phyloP scores from a whole-genome alignment of 1,140 invertebrate species.

The Diorhabda elongata region DNA sequence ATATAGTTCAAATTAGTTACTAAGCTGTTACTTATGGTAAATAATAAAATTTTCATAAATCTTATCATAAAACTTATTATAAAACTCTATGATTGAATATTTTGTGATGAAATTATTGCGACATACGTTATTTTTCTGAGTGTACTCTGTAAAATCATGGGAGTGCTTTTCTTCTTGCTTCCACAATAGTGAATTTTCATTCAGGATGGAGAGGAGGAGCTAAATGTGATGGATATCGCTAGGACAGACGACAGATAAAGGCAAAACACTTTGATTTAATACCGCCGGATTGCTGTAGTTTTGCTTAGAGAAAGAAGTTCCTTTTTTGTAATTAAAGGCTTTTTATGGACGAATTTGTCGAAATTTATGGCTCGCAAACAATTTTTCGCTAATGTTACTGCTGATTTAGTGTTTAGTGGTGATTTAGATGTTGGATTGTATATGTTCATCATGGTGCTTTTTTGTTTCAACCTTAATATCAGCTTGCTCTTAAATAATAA shows the following conservation, averaged over 20 bases:
- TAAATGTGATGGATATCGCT: conserved; percentile 36
- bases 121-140: background rate
- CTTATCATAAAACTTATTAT: no score
- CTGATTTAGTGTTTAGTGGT: conserved; percentile 13
- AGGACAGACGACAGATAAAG: conserved; percentile 44
- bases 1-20: no score
- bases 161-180: conserved; percentile 3
- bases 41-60: no score
- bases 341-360: conserved; percentile 37
- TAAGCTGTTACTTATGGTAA: no score
- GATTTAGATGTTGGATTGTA: conserved; percentile 7
- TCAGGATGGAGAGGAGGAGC: conserved; percentile 37
- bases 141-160: background rate
- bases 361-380: conserved; percentile 38
- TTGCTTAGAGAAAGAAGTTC: conserved; percentile 42
- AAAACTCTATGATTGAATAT: no score
- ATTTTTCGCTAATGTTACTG: conserved; percentile 27
- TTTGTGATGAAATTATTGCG: no score
- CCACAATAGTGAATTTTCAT: conserved; percentile 12
- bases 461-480: conserved; percentile 3
- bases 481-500: background rate
- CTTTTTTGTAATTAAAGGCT: conserved; percentile 43
- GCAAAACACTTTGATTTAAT: conserved; percentile 47
- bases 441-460: background rate
- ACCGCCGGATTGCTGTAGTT: conserved; percentile 37